phyloP scores from a whole-genome alignment of 2,113 vertebrate species.

The Cephalopterus ornatus region DNA sequence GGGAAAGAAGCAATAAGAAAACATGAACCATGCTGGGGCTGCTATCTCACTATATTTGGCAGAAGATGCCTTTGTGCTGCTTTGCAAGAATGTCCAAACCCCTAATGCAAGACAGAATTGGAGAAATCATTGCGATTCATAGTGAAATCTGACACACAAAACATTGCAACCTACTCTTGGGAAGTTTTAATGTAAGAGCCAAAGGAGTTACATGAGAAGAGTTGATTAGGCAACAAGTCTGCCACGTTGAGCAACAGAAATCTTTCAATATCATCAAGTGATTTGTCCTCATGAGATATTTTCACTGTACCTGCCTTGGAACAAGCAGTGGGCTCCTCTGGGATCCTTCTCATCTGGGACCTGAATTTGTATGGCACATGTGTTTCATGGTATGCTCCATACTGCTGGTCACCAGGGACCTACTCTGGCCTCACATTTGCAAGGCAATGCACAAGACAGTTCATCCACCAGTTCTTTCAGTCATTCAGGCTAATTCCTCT shows the following conservation, averaged over 20 bases:
- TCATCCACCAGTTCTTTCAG: neutral
- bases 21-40: neutral
- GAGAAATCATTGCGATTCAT: neutral
- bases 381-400: neutral
- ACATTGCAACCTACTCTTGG: neutral
- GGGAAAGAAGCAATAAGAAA: neutral
- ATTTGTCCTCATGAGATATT: neutral
- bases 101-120: neutral
- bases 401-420: neutral
- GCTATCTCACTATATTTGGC: neutral
- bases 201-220: neutral
- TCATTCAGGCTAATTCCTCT: neutral
- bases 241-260: neutral
- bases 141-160: neutral
- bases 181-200: neutral
- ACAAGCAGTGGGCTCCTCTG: neutral
- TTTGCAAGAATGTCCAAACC: neutral
- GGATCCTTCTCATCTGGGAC: neutral
- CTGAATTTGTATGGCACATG: accelerated
- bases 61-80: neutral
- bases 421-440: neutral
- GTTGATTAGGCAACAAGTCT: neutral
- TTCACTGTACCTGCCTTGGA: neutral
- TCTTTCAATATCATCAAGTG: neutral
- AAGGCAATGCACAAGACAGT: neutral